Base-by-base conservation (phyloP, 2,797 vertebrate species). In the Poecilia velifera region DNA sequence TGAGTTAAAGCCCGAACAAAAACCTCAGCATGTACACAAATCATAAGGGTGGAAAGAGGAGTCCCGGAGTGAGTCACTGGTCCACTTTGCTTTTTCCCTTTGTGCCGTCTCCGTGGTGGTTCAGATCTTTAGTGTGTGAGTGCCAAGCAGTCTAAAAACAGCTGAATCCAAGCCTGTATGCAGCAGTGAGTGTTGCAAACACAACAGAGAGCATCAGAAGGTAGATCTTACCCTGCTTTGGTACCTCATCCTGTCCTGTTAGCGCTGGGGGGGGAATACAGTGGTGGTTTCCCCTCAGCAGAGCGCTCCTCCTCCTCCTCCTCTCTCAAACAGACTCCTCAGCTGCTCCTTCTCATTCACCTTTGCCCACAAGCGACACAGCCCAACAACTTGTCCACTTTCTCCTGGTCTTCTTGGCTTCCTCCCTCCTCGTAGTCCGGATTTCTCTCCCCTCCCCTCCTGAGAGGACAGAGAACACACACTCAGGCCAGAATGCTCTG, bases 211-310 rank as follows among this genome's bases (percentile, higher is more conserved):
- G 78, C 87, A 89, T 85, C 75, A 74, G 55, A 75, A 83, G 28
- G 31, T 22, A 64, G 85, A 82, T 80, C 95, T 95, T 95, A 95
- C 95, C 94, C 92, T 93, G 87, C 86, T 92, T 85, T 93, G 94
- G 90, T 95, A 95, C 88, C 94, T 95, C 95, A 95, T 95, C 89
- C 89, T 94, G 89, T 88, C 82, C 82, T 83, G 76, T 86, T 87
- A 81, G 86, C 83, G 84, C 59, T 90, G 41, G 9, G 57, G 80
- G 77, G 77, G 80, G 83, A 76, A 55, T 43, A 45, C 68, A 75
- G 78, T 83, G 78, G 79, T 86, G 82, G 81, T 88, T 72, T 78
- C 81, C 86, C 76, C 80, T 49, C 70, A 53, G 82, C 71, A 46
- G 79, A 85, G 72, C 57, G 76, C 87, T 92, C 87, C 89, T 90